Conservation (phyloP, 2,888 invertebrate genomes). For the Lycophotia porphyrea region DNA sequence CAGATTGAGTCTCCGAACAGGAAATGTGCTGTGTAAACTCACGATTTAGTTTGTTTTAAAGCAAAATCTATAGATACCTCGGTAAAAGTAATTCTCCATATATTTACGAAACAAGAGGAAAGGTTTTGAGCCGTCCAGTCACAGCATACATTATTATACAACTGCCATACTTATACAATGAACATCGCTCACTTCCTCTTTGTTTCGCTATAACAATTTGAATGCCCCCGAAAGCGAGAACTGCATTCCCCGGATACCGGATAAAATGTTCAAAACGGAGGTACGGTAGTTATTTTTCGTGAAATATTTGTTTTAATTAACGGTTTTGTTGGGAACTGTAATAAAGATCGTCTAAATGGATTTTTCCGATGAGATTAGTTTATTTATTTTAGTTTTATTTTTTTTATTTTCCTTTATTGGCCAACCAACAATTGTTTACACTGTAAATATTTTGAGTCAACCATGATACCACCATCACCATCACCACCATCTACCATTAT, state of each 20-base stretch:
- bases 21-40: neutral
- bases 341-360: neutral
- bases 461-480: no score
- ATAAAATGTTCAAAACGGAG: slow-evolving; percentile 24
- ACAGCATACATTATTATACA: slow-evolving; percentile 21
- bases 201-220: slow-evolving; percentile 50
- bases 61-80: neutral
- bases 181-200: slow-evolving; percentile 39
- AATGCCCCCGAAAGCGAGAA: slow-evolving; percentile 17
- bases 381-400: no score
- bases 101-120: neutral
- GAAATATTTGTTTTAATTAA: slow-evolving; percentile 30
- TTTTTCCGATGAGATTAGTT: neutral
- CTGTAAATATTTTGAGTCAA: no score
- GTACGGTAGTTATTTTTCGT: neutral
- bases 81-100: neutral
- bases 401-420: no score
- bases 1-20: neutral
- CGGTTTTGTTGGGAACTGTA: neutral
- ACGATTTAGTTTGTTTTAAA: neutral
- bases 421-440: no score
- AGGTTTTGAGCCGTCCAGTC: slow-evolving; percentile 13
- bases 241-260: slow-evolving; percentile 30
- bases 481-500: no score
- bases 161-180: slow-evolving; percentile 5